A percentile compares a stretch with the other conserved stretches of the same genome.
These are phyloP conservation scores for Caenorhabditis wallacei DNA, from an alignment of 2,888 invertebrate genomes.

Conservation along the genomic window DNA sequence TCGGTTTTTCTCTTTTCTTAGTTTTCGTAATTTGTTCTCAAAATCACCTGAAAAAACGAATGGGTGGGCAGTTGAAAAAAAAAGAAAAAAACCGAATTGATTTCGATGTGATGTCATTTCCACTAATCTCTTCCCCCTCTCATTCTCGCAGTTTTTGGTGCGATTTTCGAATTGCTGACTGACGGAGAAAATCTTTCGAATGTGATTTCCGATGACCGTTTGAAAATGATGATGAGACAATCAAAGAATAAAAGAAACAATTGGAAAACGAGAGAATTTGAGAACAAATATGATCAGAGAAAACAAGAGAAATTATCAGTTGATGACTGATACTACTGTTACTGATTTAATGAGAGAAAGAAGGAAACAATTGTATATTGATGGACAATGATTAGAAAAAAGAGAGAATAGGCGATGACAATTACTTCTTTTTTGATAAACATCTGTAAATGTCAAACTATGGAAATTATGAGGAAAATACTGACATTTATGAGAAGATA, in stretches of 20 bases:
- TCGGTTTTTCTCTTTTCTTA: background rate
- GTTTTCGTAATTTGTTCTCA: conserved; percentile 2
- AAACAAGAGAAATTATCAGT: conserved; percentile 36
- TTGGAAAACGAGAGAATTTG: conserved; percentile 11
- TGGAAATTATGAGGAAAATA: background rate
- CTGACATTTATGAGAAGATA: background rate
- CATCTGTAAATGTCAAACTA: conserved; percentile 13
- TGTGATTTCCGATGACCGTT: conserved; percentile 48
- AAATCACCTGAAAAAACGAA: conserved; percentile 42
- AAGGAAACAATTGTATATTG: conserved; percentile 22
- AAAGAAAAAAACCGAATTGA: conserved; percentile 19
- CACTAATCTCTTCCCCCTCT: conserved; percentile 7
- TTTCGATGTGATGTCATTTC: conserved; percentile 38
- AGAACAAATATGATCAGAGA: conserved; percentile 30
- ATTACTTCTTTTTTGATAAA: background rate
- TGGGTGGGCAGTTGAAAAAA: conserved; percentile 12
- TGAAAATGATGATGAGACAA: conserved; percentile 25
- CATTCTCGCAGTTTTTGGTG: conserved; percentile 12
- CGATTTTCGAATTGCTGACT: conserved; percentile 34
- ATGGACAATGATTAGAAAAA: conserved; percentile 8
- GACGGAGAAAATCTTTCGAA: conserved; percentile 30
- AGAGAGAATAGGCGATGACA: conserved; percentile 26
- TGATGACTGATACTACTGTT: conserved; percentile 61
- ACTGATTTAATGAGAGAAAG: conserved; percentile 10
- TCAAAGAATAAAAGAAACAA: background rate